phyloP scores from a whole-genome alignment of 37 sponge, comb jelly and placozoan genomes.

The Axinella damicornis region DNA sequence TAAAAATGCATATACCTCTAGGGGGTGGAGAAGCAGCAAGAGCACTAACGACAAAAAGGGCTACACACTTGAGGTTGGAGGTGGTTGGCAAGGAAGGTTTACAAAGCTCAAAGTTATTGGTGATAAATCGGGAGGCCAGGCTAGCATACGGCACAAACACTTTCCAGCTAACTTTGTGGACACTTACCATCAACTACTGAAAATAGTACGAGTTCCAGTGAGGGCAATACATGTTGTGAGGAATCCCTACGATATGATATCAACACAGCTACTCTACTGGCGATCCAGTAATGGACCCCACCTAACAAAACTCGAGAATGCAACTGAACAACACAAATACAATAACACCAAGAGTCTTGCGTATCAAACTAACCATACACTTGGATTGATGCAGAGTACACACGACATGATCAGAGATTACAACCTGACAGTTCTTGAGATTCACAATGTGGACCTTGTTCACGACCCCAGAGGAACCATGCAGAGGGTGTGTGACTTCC shows the following conservation, averaged over 20 bases:
- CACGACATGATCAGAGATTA: not conserved
- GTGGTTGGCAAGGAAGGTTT: constrained; percentile 37
- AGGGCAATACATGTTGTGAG: constrained; percentile 28
- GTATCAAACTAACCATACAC: not conserved
- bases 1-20: not conserved
- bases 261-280: constrained; percentile 29
- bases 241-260: constrained; percentile 51
- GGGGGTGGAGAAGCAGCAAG: constrained; percentile 26
- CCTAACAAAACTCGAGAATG: not conserved
- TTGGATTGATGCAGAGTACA: not conserved
- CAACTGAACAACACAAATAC: not conserved
- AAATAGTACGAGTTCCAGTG: constrained; percentile 8
- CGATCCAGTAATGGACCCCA: not conserved
- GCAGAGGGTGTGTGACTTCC: constrained; percentile 17
- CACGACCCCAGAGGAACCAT: not conserved
- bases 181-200: not conserved
- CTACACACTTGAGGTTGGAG: constrained; percentile 8
- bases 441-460: constrained; percentile 31
- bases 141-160: not conserved
- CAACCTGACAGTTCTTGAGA: not conserved
- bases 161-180: not conserved
- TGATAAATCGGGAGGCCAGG: constrained; percentile 29
- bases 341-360: not conserved
- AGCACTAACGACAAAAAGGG: constrained; percentile 1
- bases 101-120: constrained; percentile 21